These are phyloP conservation scores for Amblyteles armatorius DNA, from an alignment of 2,888 invertebrate species.

Conservation along the genomic window DNA sequence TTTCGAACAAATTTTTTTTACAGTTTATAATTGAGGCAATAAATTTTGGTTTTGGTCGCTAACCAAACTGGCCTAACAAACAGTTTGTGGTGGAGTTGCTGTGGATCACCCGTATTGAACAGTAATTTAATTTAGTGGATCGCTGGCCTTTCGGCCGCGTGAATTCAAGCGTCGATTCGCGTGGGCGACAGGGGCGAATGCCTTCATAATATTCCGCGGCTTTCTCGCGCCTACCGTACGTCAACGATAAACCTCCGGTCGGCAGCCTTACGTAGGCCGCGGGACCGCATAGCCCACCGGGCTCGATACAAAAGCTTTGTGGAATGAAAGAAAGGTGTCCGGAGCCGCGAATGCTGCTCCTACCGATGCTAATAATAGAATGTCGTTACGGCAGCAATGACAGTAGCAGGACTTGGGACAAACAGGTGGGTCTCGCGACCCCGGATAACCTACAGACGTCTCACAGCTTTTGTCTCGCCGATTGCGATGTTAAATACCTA, in stretches of 20 bases:
- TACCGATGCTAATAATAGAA: slow-evolving; percentile 64
- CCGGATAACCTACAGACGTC: slow-evolving; percentile 41
- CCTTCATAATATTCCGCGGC: slow-evolving; percentile 59
- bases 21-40: neutral
- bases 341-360: slow-evolving; percentile 34
- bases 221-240: slow-evolving; percentile 51
- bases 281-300: slow-evolving; percentile 52
- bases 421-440: slow-evolving; percentile 68
- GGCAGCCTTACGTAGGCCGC: slow-evolving; percentile 63
- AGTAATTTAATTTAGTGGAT: slow-evolving; percentile 12
- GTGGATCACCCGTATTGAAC: slow-evolving; percentile 1
- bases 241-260: slow-evolving; percentile 52
- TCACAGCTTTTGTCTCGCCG: slow-evolving; percentile 40
- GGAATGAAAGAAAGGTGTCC: slow-evolving; percentile 55
- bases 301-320: slow-evolving; percentile 52
- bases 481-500: slow-evolving; percentile 47
- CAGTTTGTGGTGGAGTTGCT: neutral
- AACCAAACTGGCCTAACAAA: too few relatives aligned
- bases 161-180: slow-evolving; percentile 54
- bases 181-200: slow-evolving; percentile 60
- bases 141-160: slow-evolving; percentile 39
- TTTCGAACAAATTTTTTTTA: too few relatives aligned
- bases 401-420: slow-evolving; percentile 54
- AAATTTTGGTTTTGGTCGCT: neutral
- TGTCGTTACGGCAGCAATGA: slow-evolving; percentile 51